Base-by-base conservation (phyloP, 2,113 vertebrate species). In the Oryzias celebensis region DNA sequence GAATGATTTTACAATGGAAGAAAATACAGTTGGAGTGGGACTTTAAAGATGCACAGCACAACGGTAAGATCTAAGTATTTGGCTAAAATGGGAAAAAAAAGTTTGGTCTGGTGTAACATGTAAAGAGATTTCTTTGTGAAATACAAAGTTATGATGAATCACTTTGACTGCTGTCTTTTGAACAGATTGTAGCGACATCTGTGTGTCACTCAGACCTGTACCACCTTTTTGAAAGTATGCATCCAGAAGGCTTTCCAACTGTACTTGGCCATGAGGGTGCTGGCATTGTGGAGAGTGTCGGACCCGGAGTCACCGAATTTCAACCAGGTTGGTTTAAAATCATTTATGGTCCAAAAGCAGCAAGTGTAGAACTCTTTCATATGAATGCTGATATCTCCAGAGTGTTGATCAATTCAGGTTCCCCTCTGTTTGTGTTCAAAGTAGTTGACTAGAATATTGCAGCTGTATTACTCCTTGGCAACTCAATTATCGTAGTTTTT, bases 231-330 rank as follows among this genome's bases (percentile, higher is more conserved):
- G 92, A 92, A 0, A 44, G 1, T 4, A 81, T 90, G 71, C 58
- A 84, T 0, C 62, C 80, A 14, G 49, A 69, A 0, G 72, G 87
- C 14, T 95, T 92, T 63, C 94, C 94, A 16, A 61, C 90, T 0
- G 91, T 96, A 16, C 91, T 93, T 2, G 95, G 95, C 1, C 95
- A 96, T 0, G 94, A 95, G 78, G 94, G 86, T 17, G 92, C 92
- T 7, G 94, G 93, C 4, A 88, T 95, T 4, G 92, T 96, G n/a
- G 93, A 96, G 79, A 96, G 94, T 0, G 20, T 93, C 8, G 94
- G 94, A 18, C 81, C 91, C 36, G 93, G 91, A 71, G 94, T 95
- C 68, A 94, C 91, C 0, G 87, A 90, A 14, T 77, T 92, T 71
- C 91, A 93, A 71, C 90, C 92, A 85, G 94, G 94, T 83, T 3